Evolutionary conservation across 2,888 invertebrate genomes (phyloP).

Genomic region (Rotaria sp.): DNA sequence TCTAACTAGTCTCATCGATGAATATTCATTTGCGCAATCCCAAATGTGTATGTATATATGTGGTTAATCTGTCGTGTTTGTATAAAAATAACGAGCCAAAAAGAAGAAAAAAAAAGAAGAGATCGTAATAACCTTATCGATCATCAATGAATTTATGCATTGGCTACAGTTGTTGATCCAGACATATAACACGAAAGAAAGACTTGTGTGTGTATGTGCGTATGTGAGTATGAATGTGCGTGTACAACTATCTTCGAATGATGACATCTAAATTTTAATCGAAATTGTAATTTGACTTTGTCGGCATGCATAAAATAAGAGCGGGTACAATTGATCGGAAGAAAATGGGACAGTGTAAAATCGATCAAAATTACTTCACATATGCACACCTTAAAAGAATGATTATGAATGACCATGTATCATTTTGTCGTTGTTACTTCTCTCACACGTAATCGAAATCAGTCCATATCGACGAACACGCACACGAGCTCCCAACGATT

Average conservation of each 20-base stretch:
- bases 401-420: not conserved
- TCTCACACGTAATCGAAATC: not conserved
- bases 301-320: not conserved
- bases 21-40: not conserved
- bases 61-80: not conserved
- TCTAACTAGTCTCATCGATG: not conserved
- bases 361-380: constrained; percentile 10
- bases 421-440: not conserved
- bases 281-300: not conserved
- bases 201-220: not conserved
- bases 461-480: not conserved
- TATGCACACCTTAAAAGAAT: not conserved
- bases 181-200: not conserved
- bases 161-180: not conserved
- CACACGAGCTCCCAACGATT: not conserved
- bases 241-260: not conserved
- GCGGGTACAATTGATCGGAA: not conserved
- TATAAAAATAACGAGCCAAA: not conserved
- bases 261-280: not conserved
- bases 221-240: not conserved
- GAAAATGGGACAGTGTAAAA: not conserved
- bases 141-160: not conserved
- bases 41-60: not conserved
- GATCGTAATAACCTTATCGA: not conserved
- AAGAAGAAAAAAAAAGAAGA: not conserved